Evolutionary conservation across 2,113 vertebrate genomes (phyloP).

Genomic region (Nothoprocta pentlandii): DNA sequence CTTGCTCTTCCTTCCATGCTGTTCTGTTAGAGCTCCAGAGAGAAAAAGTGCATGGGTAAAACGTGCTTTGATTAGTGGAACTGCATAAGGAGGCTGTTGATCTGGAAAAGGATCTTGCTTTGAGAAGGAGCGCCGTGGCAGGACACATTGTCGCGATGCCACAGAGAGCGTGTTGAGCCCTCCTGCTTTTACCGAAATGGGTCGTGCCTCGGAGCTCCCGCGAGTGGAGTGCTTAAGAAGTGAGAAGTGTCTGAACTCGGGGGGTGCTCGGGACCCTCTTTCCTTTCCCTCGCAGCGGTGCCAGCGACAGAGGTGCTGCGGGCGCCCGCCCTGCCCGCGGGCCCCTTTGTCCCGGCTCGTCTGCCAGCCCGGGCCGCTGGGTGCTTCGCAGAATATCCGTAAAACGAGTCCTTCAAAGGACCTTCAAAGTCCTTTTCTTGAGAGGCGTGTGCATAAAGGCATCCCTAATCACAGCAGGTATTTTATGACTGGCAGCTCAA

Average conservation of each 20-base stretch:
- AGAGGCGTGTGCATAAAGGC: not conserved
- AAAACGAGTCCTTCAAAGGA: rapidly evolving
- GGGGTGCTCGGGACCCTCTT: not conserved
- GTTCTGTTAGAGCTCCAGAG: not conserved
- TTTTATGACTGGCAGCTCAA: not conserved
- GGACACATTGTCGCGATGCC: not conserved
- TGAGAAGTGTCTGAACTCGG: not conserved
- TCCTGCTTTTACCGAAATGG: not conserved
- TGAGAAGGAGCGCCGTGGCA: not conserved
- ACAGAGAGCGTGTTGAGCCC: not conserved
- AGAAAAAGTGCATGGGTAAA: not conserved
- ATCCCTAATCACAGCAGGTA: not conserved
- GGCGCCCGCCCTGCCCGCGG: not conserved
- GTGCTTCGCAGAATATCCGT: rapidly evolving
- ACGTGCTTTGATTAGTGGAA: not conserved
- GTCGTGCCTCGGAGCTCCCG: not conserved
- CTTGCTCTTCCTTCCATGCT: not conserved
- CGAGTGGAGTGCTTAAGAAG: rapidly evolving
- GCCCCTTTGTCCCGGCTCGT: rapidly evolving
- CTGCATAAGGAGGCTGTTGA: not conserved
- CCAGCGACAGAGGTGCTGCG: not conserved
- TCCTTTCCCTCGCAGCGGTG: not conserved
- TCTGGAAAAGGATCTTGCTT: not conserved
- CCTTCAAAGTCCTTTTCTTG: rapidly evolving
- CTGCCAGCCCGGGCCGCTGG: rapidly evolving